Evolutionary conservation across 2,113 vertebrate genomes (phyloP).

Genomic region (Alaudala cheleensis): DNA sequence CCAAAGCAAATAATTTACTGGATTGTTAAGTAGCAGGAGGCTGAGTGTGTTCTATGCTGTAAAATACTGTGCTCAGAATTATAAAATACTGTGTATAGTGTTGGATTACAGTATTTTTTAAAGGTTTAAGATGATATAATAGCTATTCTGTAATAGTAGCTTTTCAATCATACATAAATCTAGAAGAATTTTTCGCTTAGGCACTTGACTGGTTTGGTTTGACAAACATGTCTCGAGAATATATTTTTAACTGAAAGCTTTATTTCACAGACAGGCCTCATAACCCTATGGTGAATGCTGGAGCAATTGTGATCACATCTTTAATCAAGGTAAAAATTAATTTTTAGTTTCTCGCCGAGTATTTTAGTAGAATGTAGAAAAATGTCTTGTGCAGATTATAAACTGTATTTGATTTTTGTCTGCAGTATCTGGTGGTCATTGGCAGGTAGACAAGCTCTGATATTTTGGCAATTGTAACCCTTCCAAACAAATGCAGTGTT

Average conservation of each 20-base stretch:
- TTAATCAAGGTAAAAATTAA: constrained; percentile 93
- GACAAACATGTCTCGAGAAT: background rate
- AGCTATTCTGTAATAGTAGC: background rate
- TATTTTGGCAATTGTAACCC: background rate
- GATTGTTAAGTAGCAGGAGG: background rate
- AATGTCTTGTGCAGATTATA: background rate
- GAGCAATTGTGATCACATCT: constrained; percentile 96
- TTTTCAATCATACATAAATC: background rate
- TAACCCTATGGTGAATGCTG: constrained; percentile 99
- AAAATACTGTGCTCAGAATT: background rate
- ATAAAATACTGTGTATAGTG: background rate
- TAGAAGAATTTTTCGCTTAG: background rate
- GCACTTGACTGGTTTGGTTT: background rate
- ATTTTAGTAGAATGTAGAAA: background rate
- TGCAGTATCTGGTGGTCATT: background rate
- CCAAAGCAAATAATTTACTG: background rate
- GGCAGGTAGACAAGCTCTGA: background rate
- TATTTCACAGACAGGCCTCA: constrained; percentile 91
- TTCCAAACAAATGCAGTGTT: background rate
- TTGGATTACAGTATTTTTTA: background rate
- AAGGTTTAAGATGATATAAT: background rate
- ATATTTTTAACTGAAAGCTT: background rate
- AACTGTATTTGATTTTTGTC: background rate
- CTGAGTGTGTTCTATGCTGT: background rate
- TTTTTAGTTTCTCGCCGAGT: constrained; percentile 54